phyloP scores from a whole-genome alignment of 92 coral and sea anemone genomes.

The Meandrina meandrites region DNA sequence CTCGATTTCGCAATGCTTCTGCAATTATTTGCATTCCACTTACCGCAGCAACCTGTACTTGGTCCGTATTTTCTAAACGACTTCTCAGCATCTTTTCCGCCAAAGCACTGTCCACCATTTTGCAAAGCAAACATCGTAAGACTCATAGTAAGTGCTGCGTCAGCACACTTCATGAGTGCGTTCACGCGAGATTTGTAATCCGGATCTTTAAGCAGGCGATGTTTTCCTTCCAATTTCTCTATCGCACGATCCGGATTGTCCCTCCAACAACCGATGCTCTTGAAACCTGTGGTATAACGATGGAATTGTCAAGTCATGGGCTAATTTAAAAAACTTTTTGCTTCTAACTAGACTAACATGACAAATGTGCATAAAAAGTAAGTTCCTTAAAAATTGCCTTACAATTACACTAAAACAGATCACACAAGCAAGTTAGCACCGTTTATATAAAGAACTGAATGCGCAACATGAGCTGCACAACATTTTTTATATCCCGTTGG shows the following conservation, averaged over 20 bases:
- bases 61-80: slow-evolving; percentile 64
- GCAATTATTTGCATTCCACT: not conserved
- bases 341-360: too few relatives aligned
- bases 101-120: slow-evolving; percentile 97
- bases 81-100: slow-evolving; percentile 62
- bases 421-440: too few relatives aligned
- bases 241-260: slow-evolving; percentile 86
- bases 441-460: too few relatives aligned
- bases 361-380: too few relatives aligned
- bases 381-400: not conserved
- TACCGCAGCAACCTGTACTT: slow-evolving; percentile 63
- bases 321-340: too few relatives aligned
- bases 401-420: too few relatives aligned
- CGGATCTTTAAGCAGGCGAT: slow-evolving; percentile 67
- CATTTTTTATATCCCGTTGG: too few relatives aligned
- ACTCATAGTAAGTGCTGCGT: slow-evolving; percentile 68
- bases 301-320: not conserved
- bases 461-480: too few relatives aligned
- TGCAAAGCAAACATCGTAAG: slow-evolving; percentile 83
- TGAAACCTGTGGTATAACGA: slow-evolving; percentile 58
- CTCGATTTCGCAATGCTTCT: not conserved
- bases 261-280: slow-evolving; percentile 94
- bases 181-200: slow-evolving; percentile 90
- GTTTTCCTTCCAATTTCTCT: slow-evolving; percentile 82
- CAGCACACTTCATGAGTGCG: slow-evolving; percentile 94